These are phyloP conservation scores for Eledone cirrhosa DNA, from an alignment of 2,888 invertebrate genomes.

Conservation along the genomic window DNA sequence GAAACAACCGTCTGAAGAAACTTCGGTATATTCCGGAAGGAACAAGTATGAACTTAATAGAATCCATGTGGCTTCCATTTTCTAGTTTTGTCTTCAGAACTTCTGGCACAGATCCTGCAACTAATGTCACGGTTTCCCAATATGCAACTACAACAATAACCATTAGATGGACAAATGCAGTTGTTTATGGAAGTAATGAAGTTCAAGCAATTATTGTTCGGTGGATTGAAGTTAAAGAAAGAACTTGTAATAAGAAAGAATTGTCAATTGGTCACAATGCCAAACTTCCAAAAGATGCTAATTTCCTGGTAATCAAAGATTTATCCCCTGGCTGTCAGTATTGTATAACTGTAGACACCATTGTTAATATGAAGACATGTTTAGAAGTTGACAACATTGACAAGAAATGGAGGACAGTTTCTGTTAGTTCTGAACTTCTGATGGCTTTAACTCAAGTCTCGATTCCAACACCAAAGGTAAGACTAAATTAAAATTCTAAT, in stretches of 20 bases:
- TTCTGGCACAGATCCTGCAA: constrained; percentile 64
- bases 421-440: constrained; percentile 61
- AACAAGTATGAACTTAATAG: constrained; percentile 53
- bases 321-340: constrained; percentile 63
- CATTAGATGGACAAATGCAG: constrained; percentile 63
- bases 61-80: constrained; percentile 64
- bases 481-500: too few relatives aligned
- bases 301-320: constrained; percentile 56
- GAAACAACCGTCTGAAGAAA: constrained; percentile 55
- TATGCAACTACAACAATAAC: constrained; percentile 57
- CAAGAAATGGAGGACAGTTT: constrained; percentile 61
- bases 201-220: constrained; percentile 62
- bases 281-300: constrained; percentile 56
- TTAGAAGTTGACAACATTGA: constrained; percentile 56
- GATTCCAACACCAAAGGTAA: constrained; percentile 56
- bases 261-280: constrained; percentile 58
- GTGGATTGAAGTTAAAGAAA: constrained; percentile 60
- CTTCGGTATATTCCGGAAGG: constrained; percentile 56
- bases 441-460: constrained; percentile 63
- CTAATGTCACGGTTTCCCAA: constrained; percentile 52
- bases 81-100: constrained; percentile 61
- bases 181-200: constrained; percentile 65
- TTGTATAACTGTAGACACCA: constrained; percentile 64
- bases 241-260: constrained; percentile 50
- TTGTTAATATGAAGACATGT: constrained; percentile 65